A percentile compares a stretch with the other conserved stretches of the same genome.
These are phyloP conservation scores for Drosophila pruinosa DNA, from an alignment of 1,140 invertebrate species.

Conservation along the genomic window DNA sequence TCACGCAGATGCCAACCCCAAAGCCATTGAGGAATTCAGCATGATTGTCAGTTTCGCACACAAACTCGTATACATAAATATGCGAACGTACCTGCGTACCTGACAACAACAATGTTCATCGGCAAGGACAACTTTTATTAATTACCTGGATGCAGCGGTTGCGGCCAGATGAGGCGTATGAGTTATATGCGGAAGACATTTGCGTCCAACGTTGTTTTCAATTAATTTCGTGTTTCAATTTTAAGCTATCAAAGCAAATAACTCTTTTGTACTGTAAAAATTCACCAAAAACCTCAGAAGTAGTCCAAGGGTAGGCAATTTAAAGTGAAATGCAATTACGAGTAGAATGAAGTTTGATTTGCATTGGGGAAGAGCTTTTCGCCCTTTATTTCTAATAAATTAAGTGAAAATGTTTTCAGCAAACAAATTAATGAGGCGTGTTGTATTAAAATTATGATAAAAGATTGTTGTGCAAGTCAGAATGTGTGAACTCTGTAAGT, in stretches of 20 bases:
- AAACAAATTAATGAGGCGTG: constrained; percentile 78
- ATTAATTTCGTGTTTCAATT: constrained; percentile 81
- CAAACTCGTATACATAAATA: constrained; percentile 9
- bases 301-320: constrained; percentile 28
- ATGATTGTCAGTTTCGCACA: constrained; percentile 56
- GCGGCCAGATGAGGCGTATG: constrained; percentile 61
- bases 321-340: constrained; percentile 19
- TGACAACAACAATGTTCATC: constrained; percentile 11
- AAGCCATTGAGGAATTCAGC: constrained; percentile 64
- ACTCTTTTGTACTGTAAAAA: constrained; percentile 43
- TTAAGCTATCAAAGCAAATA: constrained; percentile 77
- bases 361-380: not conserved
- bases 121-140: constrained; percentile 69
- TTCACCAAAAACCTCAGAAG: not conserved
- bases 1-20: constrained; percentile 3
- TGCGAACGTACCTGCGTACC: constrained; percentile 38
- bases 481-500: not conserved
- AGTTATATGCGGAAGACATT: constrained; percentile 64
- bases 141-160: constrained; percentile 71
- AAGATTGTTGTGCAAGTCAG: constrained; percentile 52
- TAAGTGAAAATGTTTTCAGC: constrained; percentile 77
- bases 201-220: constrained; percentile 66
- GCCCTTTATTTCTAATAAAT: constrained; percentile 67
- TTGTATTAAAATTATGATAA: constrained; percentile 73
- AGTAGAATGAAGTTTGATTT: not conserved